These are phyloP conservation scores for Papilio polytes DNA, from an alignment of 1,140 invertebrate genomes.

Conservation along the genomic window DNA sequence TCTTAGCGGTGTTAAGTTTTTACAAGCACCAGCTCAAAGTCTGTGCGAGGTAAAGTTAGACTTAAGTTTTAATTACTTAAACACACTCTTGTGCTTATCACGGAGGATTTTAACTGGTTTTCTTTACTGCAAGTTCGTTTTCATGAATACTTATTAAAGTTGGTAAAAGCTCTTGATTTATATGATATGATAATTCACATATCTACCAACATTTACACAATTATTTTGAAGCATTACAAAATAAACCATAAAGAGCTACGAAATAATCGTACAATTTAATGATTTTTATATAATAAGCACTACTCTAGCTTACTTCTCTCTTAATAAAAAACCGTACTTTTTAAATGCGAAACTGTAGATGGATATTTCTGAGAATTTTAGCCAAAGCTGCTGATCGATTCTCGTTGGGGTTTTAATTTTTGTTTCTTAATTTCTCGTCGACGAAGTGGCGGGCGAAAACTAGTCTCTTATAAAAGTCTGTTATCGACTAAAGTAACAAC, in stretches of 20 bases:
- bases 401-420: no score
- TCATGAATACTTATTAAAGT: slow-evolving; percentile 3
- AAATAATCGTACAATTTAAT: neutral
- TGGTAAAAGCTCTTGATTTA: neutral
- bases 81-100: slow-evolving; percentile 4
- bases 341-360: no score
- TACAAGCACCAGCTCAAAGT: slow-evolving; percentile 7
- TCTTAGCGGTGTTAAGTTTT: slow-evolving; percentile 1
- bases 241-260: neutral
- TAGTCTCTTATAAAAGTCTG: no score
- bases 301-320: neutral
- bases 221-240: neutral
- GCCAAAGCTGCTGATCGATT: no score
- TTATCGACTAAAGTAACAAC: no score
- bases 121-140: slow-evolving; percentile 8
- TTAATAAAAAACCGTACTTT: neutral
- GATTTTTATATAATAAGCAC: neutral
- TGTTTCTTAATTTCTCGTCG: no score
- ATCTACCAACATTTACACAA: neutral
- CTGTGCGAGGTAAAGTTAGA: neutral
- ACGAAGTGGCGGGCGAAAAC: no score
- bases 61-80: slow-evolving; percentile 25
- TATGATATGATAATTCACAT: neutral
- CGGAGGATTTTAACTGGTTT: slow-evolving; percentile 11
- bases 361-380: no score